phyloP scores from a whole-genome alignment of 2,113 vertebrate genomes.

The Zonotrichia leucophrys region DNA sequence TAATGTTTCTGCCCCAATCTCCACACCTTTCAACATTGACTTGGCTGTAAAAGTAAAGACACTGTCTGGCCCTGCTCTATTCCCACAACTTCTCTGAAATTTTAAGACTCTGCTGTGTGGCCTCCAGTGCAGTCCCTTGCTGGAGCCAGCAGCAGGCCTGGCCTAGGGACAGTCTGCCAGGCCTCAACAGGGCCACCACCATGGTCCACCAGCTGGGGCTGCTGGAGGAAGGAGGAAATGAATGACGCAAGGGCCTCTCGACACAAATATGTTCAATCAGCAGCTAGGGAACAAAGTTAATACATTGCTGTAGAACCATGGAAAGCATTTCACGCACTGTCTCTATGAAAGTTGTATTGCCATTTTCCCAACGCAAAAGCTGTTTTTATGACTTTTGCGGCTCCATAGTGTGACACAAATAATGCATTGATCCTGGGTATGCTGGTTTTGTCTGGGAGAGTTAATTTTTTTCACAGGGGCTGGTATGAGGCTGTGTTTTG shows the following conservation, averaged over 20 bases:
- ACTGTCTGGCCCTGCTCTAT: neutral
- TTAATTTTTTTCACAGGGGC: neutral
- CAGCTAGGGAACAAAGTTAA: neutral
- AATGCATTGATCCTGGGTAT: neutral
- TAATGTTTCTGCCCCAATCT: neutral
- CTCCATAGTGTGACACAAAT: neutral
- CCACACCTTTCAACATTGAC: neutral
- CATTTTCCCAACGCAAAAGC: neutral
- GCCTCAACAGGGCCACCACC: neutral
- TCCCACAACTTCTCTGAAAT: neutral
- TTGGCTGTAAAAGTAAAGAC: neutral
- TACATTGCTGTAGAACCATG: neutral
- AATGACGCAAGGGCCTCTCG: neutral
- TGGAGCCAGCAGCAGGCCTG: neutral
- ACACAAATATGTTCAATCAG: neutral
- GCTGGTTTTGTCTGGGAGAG: neutral
- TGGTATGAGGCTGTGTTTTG: neutral
- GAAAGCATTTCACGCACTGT: neutral
- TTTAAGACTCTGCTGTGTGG: neutral
- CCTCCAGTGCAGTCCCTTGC: neutral
- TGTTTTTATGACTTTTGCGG: neutral
- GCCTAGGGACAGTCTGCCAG: rapidly evolving
- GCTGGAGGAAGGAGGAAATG: neutral
- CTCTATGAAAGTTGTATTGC: neutral
- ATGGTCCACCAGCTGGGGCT: neutral